These are phyloP conservation scores for Alligator mississippiensis DNA, from an alignment of 2,113 vertebrate species.

Conservation along the genomic window DNA sequence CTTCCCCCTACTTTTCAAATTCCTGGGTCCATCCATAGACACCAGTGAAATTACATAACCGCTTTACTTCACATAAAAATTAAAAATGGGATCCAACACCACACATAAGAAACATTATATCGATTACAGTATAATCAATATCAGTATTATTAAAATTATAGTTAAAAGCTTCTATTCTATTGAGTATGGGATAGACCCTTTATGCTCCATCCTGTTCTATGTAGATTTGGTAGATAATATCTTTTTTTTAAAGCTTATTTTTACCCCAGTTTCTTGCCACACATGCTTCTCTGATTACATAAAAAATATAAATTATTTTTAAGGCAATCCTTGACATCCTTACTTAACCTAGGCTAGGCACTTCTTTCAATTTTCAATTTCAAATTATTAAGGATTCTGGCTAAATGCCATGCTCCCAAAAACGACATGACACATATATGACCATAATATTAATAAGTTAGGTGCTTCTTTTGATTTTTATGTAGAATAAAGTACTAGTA, in stretches of 20 bases:
- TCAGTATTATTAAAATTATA: too few species aligned
- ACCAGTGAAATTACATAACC: slow-evolving; percentile 56
- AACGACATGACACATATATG: too few species aligned
- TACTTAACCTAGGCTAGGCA: background rate
- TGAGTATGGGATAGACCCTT: background rate
- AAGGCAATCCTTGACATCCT: background rate
- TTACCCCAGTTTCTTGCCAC: background rate
- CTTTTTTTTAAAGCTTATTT: background rate
- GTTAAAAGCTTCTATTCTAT: background rate
- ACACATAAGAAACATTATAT: slow-evolving; percentile 59
- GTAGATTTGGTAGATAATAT: background rate
- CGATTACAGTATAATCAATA: slow-evolving; percentile 65
- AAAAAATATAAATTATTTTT: background rate
- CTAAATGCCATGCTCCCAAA: too few species aligned
- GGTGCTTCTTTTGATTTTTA: too few species aligned
- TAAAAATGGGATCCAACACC: slow-evolving; percentile 51
- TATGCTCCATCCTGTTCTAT: background rate
- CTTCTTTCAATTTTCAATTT: too few species aligned
- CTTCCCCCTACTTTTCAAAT: too few species aligned
- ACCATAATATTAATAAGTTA: too few species aligned
- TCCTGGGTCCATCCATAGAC: background rate
- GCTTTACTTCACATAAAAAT: background rate
- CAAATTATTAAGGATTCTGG: too few species aligned
- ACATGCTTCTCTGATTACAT: background rate
- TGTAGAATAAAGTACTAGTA: background rate